These are phyloP conservation scores for Melierax canorus DNA, from an alignment of 2,113 vertebrate species.

Conservation along the genomic window DNA sequence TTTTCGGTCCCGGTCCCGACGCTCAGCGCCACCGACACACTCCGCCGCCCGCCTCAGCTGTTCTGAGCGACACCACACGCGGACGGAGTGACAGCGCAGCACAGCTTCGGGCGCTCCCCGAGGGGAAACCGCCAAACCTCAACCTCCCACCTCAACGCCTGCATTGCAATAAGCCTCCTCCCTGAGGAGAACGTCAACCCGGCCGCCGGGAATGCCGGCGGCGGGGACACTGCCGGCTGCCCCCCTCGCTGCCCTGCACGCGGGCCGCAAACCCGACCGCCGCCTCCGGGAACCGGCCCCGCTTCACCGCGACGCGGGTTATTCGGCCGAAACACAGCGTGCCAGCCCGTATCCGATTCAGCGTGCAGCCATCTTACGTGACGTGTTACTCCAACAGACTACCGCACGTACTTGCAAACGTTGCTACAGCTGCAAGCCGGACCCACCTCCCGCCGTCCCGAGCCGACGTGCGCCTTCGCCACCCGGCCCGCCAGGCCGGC, in stretches of 20 bases:
- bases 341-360: neutral
- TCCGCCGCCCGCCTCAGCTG: neutral
- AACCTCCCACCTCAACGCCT: rapidly evolving
- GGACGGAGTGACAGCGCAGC: rapidly evolving
- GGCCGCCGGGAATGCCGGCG: no score
- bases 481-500: no score
- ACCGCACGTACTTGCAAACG: rapidly evolving
- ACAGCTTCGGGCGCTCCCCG: neutral
- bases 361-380: no score
- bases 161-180: rapidly evolving
- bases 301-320: rapidly evolving
- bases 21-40: rapidly evolving
- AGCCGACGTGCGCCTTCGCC: no score
- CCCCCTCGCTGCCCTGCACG: no score
- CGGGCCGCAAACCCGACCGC: neutral
- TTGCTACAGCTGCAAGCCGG: neutral
- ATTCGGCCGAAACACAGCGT: no score
- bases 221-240: neutral
- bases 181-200: rapidly evolving
- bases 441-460: neutral
- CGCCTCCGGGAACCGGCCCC: no score
- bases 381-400: rapidly evolving
- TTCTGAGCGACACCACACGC: rapidly evolving
- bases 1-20: no score
- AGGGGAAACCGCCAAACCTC: rapidly evolving